These are phyloP conservation scores for Phoeniculus purpureus DNA, from an alignment of 2,797 vertebrate species.

Conservation along the genomic window DNA sequence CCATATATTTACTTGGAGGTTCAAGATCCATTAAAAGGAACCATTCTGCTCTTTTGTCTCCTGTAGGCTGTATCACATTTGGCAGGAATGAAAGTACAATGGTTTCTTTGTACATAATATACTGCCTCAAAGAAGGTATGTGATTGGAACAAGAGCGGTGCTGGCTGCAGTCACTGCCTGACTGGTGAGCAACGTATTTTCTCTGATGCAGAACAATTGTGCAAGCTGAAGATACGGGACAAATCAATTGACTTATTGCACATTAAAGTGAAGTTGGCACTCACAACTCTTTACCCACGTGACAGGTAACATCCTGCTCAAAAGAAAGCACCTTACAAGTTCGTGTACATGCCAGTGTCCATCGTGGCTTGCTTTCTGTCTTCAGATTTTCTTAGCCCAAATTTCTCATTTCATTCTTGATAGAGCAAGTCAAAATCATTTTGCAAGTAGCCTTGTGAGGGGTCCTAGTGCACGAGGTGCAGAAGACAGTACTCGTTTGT, in stretches of 20 bases:
- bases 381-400: neutral
- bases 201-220: conserved; percentile 24
- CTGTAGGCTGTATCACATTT: conserved; percentile 53
- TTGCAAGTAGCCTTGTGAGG: neutral
- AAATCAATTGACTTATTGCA: conserved; percentile 29
- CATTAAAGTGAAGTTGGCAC: conserved; percentile 1
- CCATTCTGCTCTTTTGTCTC: conserved; percentile 60
- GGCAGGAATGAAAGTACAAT: conserved; percentile 56
- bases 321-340: neutral
- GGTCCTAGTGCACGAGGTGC: neutral
- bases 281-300: neutral
- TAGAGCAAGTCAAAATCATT: conserved; percentile 9
- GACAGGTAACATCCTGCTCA: neutral
- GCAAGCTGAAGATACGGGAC: conserved; percentile 19
- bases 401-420: neutral
- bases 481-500: neutral
- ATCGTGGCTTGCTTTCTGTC: neutral
- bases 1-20: conserved; percentile 30
- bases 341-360: neutral
- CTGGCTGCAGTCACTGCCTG: neutral
- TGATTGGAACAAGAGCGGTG: conserved; percentile 33
- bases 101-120: conserved; percentile 53
- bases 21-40: conserved; percentile 55
- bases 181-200: neutral
- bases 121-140: conserved; percentile 46